Evolutionary conservation across 2,113 vertebrate species (phyloP), one percentile per base, ranked within the genome.

Genomic region (Alexandromys fortis): DNA sequence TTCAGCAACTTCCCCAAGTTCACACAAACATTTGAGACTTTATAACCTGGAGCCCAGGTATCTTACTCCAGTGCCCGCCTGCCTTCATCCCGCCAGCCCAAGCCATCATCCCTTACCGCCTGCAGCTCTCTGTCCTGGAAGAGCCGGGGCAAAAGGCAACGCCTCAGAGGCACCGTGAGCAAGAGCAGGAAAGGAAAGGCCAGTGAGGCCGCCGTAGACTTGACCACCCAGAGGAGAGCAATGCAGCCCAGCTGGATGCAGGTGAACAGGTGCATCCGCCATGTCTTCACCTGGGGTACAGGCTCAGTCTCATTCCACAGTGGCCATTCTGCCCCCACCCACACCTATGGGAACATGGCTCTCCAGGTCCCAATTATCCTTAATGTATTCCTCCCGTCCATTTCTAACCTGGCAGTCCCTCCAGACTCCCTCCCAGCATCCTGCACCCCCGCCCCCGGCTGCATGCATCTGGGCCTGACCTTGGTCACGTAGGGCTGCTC

Each of bases 241-340:
- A 99, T 99, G 98, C 99, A 99, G 87, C 98, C 96, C 98, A 99
- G 98, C 98, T 99, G 99, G 97, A 99, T 99, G 97, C 99, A 98
- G 92, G 99, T 99, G 98, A 99, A 99, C 98, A 99, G 98, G 97
- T 99, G 99, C 99, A 99, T 99, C 38, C 99, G 99, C 99, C 99
- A 99, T 2, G 99, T 99, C 98, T 99, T 99, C 97, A 99, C 99
- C 99, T 99, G 98, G 16, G 85, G 82, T n/a, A 92, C n/a, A 0
- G 3, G 26, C 55, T 70, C 68, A 4, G 26, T 90, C 87, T 96
- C 91, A 76, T 28, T 22, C 42, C 22, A 28, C 45, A 19, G 68
- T 35, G 13, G 75, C 49, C 89, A 0, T 7, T n/a, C 82, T 7
- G 38, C 68, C 35, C 86, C 42, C 38, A 14, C 21, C 76, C 70